Evolutionary conservation across 2,797 vertebrate genomes (phyloP), one percentile per base, ranked within the genome.

Genomic region (Bufotes viridis): DNA sequence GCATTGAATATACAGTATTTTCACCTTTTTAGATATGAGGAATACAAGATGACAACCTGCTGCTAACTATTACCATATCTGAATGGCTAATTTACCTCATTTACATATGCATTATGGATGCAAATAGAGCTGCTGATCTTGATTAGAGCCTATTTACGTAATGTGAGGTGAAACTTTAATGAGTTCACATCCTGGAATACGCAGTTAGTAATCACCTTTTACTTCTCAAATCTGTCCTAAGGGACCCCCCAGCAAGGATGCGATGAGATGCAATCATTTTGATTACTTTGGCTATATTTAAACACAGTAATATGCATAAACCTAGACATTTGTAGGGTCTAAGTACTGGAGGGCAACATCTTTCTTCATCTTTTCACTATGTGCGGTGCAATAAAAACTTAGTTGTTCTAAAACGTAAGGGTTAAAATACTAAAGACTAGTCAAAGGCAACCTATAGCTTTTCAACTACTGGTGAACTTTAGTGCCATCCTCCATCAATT

Each of bases 101-200:
- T 78, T 85, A 65, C 69, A 61, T 84, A 49, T n/a, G 14, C 7
- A 85, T 85, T 78, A 85, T 78, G 22, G 78, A 85, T 85, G 84
- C 74, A 85, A 85, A 85, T 85, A 1, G 13, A 0, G 74, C 84
- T 53, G n/a, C 74, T 17, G 24, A 78, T 78, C 58, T 67, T 85
- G 84, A 85, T 85, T 85, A 85, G 84, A 75, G n/a, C 58, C 76
- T 67, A 85, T 76, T 85, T 85, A 85, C 60, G 72, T 55, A 85
- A 65, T 76, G 74, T 61, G 65, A 78, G 72, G 74, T 29, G 74
- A 65, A 75, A 78, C 84, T 78, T 78, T 65, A 85, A 78, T 85
- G 74, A 85, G 34, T 85, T 85, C 83, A 78, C 20, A 85, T 65
- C 55, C 70, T 63, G 57, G 72, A 58, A 76, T 85, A 42, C 15